A percentile compares a stretch with the other conserved stretches of the same genome.
Conservation (phyloP, 2,113 vertebrate genomes). For the Balaenoptera acutorostrata region DNA sequence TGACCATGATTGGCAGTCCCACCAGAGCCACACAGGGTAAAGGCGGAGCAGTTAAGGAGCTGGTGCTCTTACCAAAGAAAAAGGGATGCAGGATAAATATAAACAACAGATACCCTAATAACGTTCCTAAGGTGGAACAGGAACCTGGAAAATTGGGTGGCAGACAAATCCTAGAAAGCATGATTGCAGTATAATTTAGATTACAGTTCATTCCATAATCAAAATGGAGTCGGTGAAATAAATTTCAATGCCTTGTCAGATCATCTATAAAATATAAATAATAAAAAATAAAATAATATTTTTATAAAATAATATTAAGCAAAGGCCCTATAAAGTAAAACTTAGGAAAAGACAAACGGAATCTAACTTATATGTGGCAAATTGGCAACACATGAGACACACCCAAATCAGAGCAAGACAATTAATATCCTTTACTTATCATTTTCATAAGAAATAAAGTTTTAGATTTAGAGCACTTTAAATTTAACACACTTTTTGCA, state of each 20-base stretch:
- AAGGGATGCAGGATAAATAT: neutral
- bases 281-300: neutral
- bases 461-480: neutral
- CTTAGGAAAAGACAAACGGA: neutral
- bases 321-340: neutral
- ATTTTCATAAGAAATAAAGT: slow-evolving; percentile 33
- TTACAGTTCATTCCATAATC: neutral
- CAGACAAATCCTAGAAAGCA: neutral
- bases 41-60: neutral
- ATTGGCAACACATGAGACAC: neutral
- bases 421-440: neutral
- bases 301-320: neutral
- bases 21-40: neutral
- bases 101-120: neutral
- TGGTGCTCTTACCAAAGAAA: neutral
- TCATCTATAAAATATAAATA: neutral
- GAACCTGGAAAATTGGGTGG: neutral
- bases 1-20: neutral
- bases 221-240: neutral
- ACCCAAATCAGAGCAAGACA: neutral
- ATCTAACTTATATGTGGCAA: neutral
- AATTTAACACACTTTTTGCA: neutral
- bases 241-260: neutral
- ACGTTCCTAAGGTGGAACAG: neutral
- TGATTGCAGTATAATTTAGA: neutral